Base-by-base conservation (phyloP, 2,113 vertebrate species). In the Ceyx margarethae region DNA sequence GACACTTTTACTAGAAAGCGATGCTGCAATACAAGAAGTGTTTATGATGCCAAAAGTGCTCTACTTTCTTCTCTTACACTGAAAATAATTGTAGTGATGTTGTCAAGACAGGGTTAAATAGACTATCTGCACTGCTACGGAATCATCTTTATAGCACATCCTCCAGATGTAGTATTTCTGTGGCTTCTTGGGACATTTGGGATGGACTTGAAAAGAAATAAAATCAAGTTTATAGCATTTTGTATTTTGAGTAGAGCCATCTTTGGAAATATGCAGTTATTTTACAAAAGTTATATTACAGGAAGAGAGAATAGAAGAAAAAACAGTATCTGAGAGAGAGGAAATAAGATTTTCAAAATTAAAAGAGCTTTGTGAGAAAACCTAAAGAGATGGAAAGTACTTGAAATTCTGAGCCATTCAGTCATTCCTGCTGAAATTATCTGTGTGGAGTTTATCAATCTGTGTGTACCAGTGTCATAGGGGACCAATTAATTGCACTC, bases 401-500 rank as follows among this genome's bases (percentile, higher is more conserved):
- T 93, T 91, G 73, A 83, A 94, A 93, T 91, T 90, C 73, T 85
- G 48, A 83, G 40, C 79, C 71, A 43, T 78, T 77, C 83, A 81
- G 73, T 83, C 81, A 29, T 80, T 73, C 37, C 72, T 89, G 60
- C 37, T 4, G 48, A 93, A 95, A 82, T 93, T 71, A 85, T 85
- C 65, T 76, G 83, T 5, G 3, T 64, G 90, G 68, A 91, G 58
- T 87, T 94, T 91, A 85, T 95, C 93, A 87, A 3, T 87, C 84
- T 78, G 40, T 75, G 53, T 83, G 89, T 95, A 89, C 85, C 25
- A 67, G 71, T 84, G 95, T 93, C 95, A 93, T 77, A 84, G 89
- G 94, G 78, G 95, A 95, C 85, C 92, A 96, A 94, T 95, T 96
- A 97, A 91, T 93, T 95, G 78, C 54, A 65, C 48, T 93, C 81